A percentile compares a stretch with the other conserved stretches of the same genome.
phyloP scores from a whole-genome alignment of 2,888 invertebrate species.

The Chaetogeoica ovagalla region DNA sequence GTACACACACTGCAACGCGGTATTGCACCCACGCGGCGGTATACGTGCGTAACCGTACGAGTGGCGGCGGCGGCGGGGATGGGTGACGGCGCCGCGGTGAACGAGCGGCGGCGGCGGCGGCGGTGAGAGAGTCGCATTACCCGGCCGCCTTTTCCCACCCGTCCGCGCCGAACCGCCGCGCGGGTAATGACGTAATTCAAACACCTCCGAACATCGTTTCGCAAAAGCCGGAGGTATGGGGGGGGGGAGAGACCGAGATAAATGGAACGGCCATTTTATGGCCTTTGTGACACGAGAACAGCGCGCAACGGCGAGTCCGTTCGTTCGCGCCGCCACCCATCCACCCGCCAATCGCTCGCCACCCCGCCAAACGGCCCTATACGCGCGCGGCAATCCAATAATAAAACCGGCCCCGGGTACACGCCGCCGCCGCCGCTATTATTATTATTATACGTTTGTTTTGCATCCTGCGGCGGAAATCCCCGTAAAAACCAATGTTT shows the following conservation, averaged over 20 bases:
- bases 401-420: slow-evolving; percentile 48
- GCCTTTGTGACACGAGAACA: slow-evolving; percentile 45
- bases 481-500: slow-evolving; percentile 50
- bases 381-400: slow-evolving; percentile 34
- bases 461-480: slow-evolving; percentile 48
- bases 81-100: not conserved
- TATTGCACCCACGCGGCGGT: not conserved
- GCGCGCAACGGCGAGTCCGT: not conserved
- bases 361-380: no score
- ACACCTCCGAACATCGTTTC: slow-evolving; percentile 50
- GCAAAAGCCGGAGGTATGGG: slow-evolving; percentile 23
- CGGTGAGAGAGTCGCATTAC: slow-evolving; percentile 29
- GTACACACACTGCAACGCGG: not conserved
- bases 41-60: not conserved
- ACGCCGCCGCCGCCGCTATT: not conserved
- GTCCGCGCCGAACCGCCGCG: no score
- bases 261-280: slow-evolving; percentile 48
- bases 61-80: not conserved
- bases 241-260: slow-evolving; percentile 47
- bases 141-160: not conserved
- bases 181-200: slow-evolving; percentile 44
- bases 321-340: no score
- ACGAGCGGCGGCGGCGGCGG: not conserved
- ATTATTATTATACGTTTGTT: slow-evolving; percentile 42
- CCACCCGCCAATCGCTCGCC: no score